phyloP scores from a whole-genome alignment of 2,888 invertebrate genomes.

The Sepioteuthis lessoniana region DNA sequence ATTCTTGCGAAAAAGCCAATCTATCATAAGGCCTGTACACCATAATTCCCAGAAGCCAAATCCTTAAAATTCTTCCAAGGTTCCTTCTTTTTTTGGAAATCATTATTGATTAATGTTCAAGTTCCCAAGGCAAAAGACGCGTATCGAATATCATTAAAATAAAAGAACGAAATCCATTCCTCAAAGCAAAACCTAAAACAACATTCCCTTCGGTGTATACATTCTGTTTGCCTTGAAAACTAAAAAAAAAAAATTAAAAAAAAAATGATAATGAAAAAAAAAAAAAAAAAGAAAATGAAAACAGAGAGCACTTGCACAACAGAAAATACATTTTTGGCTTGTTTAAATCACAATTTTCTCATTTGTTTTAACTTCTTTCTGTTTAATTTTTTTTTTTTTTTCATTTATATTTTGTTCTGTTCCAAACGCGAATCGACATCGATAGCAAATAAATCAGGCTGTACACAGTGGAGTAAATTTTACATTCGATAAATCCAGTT shows the following conservation, averaged over 20 bases:
- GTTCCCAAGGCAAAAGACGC: conserved; percentile 12
- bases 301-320: background rate
- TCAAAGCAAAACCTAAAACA: conserved; percentile 33
- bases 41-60: background rate
- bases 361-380: background rate
- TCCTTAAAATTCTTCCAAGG: conserved; percentile 16
- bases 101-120: conserved; percentile 23
- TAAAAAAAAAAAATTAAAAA: background rate
- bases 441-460: conserved; percentile 5
- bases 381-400: too few species aligned
- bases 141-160: conserved; percentile 18
- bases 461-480: background rate
- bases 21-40: background rate
- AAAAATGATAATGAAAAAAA: background rate
- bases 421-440: background rate
- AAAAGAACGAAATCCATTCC: background rate
- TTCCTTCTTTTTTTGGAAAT: background rate
- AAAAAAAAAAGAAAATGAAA: background rate
- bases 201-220: background rate
- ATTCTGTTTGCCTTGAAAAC: background rate
- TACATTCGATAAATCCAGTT: background rate
- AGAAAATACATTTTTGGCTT: background rate
- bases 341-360: conserved; percentile 33
- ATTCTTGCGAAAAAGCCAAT: background rate
- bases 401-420: background rate